Percentiles rank a stretch among this genome's conserved stretches.
These are phyloP conservation scores for Gasterosteus aculeatus DNA, from an alignment of 2,113 vertebrate genomes.

Conservation along the genomic window DNA sequence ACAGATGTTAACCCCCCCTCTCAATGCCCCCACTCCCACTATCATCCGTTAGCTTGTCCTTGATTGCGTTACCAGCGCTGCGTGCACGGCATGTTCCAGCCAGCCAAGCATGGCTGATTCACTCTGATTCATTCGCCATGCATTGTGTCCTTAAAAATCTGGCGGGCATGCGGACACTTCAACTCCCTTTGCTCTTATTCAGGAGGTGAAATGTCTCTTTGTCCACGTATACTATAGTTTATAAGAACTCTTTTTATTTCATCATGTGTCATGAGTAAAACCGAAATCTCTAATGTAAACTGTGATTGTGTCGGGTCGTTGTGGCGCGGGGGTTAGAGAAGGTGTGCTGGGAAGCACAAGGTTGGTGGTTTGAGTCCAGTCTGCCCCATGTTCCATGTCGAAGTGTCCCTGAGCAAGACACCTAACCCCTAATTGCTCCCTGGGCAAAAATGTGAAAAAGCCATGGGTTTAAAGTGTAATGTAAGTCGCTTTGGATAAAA, in stretches of 20 bases:
- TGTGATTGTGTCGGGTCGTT: too few relatives aligned
- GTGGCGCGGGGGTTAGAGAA: too few relatives aligned
- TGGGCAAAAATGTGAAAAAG: too few relatives aligned
- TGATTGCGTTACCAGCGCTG: conserved; percentile 16
- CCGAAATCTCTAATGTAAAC: not conserved
- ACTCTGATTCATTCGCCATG: conserved; percentile 35
- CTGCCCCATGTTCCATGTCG: too few relatives aligned
- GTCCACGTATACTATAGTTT: not conserved
- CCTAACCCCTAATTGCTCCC: too few relatives aligned
- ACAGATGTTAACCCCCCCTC: conserved; percentile 72
- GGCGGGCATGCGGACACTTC: conserved; percentile 10
- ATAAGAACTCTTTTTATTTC: not conserved
- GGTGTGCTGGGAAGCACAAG: too few relatives aligned
- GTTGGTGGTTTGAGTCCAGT: too few relatives aligned
- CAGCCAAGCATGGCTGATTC: conserved; percentile 58
- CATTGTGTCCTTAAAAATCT: conserved; percentile 33
- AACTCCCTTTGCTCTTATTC: conserved; percentile 19
- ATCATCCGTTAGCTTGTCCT: conserved; percentile 46
- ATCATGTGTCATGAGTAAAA: not conserved
- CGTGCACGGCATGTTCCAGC: conserved; percentile 2
- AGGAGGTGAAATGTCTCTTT: not conserved
- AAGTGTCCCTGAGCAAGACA: too few relatives aligned
- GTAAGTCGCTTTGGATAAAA: too few relatives aligned
- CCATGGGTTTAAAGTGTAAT: too few relatives aligned
- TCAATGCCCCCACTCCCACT: not conserved